A percentile compares a stretch with the other conserved stretches of the same genome.
These are phyloP conservation scores for Ceratina calcarata DNA, from an alignment of 1,140 invertebrate genomes.

Conservation along the genomic window DNA sequence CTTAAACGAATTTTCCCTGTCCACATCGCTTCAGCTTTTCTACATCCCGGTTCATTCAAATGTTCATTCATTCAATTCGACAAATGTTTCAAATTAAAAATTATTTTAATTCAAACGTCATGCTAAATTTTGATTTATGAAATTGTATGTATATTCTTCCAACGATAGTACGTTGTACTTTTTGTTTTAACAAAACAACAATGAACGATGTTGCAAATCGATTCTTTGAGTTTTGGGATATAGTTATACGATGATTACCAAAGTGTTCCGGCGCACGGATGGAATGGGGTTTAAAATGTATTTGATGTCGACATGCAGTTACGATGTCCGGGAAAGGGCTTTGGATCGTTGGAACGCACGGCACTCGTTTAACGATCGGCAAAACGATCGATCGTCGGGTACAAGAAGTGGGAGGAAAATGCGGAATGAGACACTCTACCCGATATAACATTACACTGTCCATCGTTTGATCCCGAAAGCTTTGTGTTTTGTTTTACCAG, in stretches of 20 bases:
- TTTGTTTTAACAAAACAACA: background rate
- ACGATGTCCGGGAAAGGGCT: slow-evolving; percentile 15
- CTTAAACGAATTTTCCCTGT: slow-evolving; percentile 6
- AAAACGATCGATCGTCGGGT: slow-evolving; percentile 35
- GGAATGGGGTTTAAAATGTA: slow-evolving; percentile 48
- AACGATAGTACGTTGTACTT: too few relatives aligned
- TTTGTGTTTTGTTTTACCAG: background rate
- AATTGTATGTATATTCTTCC: too few relatives aligned
- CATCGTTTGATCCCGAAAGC: background rate
- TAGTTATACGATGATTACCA: slow-evolving; percentile 37
- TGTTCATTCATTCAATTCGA: background rate
- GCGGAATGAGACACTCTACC: slow-evolving; percentile 29
- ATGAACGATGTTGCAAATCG: background rate
- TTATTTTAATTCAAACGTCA: too few relatives aligned
- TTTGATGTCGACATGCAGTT: slow-evolving; percentile 46
- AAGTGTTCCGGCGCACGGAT: slow-evolving; percentile 9
- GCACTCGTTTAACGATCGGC: slow-evolving; percentile 52
- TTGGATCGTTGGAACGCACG: slow-evolving; percentile 35
- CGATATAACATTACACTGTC: slow-evolving; percentile 42
- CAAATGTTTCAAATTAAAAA: too few relatives aligned
- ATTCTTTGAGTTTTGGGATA: slow-evolving; percentile 30
- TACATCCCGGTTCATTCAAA: background rate
- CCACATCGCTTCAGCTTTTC: background rate
- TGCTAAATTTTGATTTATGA: too few relatives aligned
- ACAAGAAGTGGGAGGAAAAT: slow-evolving; percentile 32